Conservation (phyloP, 2,888 invertebrate species). For the Mamestra brassicae region DNA sequence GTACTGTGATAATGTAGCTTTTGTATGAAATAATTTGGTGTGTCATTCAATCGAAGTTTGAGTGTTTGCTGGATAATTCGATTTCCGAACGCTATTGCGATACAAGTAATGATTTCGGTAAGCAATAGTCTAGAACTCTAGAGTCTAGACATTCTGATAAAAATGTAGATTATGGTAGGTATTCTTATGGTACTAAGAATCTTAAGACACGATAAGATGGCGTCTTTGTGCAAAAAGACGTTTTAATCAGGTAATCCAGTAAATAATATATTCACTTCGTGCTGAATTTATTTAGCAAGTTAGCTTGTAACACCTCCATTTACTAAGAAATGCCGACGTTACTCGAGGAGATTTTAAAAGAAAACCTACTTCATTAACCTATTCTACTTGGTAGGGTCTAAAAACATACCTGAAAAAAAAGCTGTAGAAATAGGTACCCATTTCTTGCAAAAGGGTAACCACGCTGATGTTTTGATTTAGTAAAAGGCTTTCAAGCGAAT, state of each 20-base stretch:
- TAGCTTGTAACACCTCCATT: slow-evolving; percentile 12
- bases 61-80: not conserved
- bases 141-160: slow-evolving; percentile 15
- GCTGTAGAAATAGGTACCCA: not conserved
- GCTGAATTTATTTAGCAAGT: slow-evolving; percentile 37
- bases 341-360: slow-evolving; percentile 3
- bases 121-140: not conserved
- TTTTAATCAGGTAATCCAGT: slow-evolving; percentile 31
- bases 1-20: not conserved
- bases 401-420: slow-evolving; percentile 5
- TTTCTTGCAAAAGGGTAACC: slow-evolving; percentile 8
- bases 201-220: slow-evolving; percentile 28
- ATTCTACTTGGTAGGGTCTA: not conserved
- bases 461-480: slow-evolving; percentile 20
- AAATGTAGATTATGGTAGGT: slow-evolving; percentile 21
- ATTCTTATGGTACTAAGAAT: slow-evolving; percentile 14
- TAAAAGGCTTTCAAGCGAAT: slow-evolving; percentile 29
- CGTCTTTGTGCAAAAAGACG: slow-evolving; percentile 20
- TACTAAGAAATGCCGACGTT: slow-evolving; percentile 25
- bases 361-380: slow-evolving; percentile 12
- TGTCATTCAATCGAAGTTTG: slow-evolving; percentile 32
- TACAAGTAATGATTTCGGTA: not conserved
- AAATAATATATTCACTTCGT: slow-evolving; percentile 42
- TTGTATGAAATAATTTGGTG: slow-evolving; percentile 24
- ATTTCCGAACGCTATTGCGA: not conserved